Evolutionary conservation across 2,888 invertebrate genomes (phyloP), one percentile per base, ranked within the genome.

Genomic region (Nemurella pictetii): DNA sequence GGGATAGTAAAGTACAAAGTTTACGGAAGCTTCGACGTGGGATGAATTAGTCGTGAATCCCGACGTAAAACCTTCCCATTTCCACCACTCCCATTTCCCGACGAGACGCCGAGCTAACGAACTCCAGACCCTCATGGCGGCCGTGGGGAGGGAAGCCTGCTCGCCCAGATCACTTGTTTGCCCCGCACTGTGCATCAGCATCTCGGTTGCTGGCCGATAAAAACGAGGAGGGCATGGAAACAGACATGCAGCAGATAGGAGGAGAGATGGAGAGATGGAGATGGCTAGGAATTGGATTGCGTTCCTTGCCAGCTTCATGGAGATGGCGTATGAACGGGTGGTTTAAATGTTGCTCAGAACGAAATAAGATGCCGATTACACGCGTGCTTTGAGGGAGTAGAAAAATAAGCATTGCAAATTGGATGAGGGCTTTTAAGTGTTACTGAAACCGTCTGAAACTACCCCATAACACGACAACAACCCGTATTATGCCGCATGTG

Each of bases 1-100:
- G 20, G 55, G 55, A 55, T 55, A 55, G 75, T 75, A 75, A 75
- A 75, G 75, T 75, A 28, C 75, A 75, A 75, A 75, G 75, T 75
- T 75, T 75, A 28, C 26, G 28, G 75, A 75, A 75, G 75, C 75
- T 75, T 27, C 75, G 75, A 28, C 28, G 75, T 28, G 28, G 75
- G 75, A 75, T 75, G 75, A 75, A 75, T 75, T 75, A 75, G 75
- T 28, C 75, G 28, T 20, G 27, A 55, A 55, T 20, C 55, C 55
- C 55, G 55, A 55, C 55, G 55, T 55, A 55, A 55, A 55, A 55
- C 55, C 55, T 55, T 55, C 55, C 55, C 55, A 55, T 55, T 55
- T 20, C 55, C 55, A 55, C 5, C 55, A 55, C 55, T 55, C 55
- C 55, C 55, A 55, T 55, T n/a, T 55, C 55, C 55, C 55, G 55